Evolutionary conservation across 2,888 invertebrate species (phyloP), one percentile per base, ranked within the genome.

Genomic region (Eilema griseolum): DNA sequence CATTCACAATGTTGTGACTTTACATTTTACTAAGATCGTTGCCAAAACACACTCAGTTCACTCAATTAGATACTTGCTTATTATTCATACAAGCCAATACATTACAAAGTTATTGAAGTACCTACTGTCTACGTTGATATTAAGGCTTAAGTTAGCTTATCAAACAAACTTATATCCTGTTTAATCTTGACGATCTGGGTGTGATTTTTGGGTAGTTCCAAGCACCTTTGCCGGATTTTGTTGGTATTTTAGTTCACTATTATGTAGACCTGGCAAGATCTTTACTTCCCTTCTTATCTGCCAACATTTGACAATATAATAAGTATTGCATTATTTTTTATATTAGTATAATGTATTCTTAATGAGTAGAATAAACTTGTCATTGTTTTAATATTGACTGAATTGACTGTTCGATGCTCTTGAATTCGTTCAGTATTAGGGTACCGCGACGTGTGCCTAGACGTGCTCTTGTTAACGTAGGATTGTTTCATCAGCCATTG

Each of bases 1-100:
- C 65, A 69, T 69, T 67, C 59, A 67, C 62, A 69, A 68, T 63
- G 60, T 61, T 61, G 52, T 33, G n/a, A 16, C 57, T 59, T 61
- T n/a, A 52, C 8, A 28, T 31, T n/a, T 61, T 3, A 31, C 12
- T 16, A 20, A 33, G 28, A 20, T 46, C 52, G 61, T 61, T 67
- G 67, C 67, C 67, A 67, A 67, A 61, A 64, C 28, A 46, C 23
- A 52, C 24, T 52, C n/a, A 52, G n/a, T 28, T 16, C 2, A 62
- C 5, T 16, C 26, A 5, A 28, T 24, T 24, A 24, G 4, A 57
- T 24, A 24, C 24, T 11, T 24, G 24, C 24, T 24, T 24, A 28
- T 14, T 41, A 57, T 57, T 57, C 24, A 41, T 41, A 41, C n/a
- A 52, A n/a, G 52, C 52, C n/a, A 52, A n/a, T 52, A n/a, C n/a